phyloP scores from a whole-genome alignment of 2,797 vertebrate species.

The Lerista edwardsae region DNA sequence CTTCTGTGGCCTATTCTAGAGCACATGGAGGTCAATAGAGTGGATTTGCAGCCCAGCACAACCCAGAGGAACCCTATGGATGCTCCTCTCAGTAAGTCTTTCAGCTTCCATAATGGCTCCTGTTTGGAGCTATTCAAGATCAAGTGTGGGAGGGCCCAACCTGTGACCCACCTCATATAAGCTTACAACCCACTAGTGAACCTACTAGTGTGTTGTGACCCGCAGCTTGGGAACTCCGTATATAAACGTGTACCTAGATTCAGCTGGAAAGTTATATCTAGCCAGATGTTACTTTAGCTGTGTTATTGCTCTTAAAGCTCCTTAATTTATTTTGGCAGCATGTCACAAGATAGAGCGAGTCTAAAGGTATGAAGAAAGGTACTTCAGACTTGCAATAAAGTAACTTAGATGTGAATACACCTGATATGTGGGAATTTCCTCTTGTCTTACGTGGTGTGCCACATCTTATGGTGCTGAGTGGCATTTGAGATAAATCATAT shows the following conservation, averaged over 20 bases:
- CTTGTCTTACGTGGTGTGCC: not conserved
- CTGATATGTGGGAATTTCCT: not conserved
- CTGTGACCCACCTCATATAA: too few relatives aligned
- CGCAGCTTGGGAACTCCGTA: not conserved
- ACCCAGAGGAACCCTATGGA: too few relatives aligned
- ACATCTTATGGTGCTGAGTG: not conserved
- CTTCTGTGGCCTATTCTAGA: too few relatives aligned
- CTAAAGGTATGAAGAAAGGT: not conserved
- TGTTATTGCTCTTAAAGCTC: not conserved
- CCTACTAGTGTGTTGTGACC: too few relatives aligned
- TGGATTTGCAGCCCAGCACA: too few relatives aligned
- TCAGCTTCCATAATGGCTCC: too few relatives aligned
- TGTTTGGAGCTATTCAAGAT: too few relatives aligned
- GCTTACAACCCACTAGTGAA: too few relatives aligned
- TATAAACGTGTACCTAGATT: not conserved
- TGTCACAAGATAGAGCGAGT: not conserved
- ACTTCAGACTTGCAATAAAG: not conserved
- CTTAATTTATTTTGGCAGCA: not conserved
- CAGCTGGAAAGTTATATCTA: not conserved
- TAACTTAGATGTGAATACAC: not conserved
- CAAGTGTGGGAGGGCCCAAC: too few relatives aligned
- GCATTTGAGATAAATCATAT: conserved; percentile 14
- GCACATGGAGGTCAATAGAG: too few relatives aligned
- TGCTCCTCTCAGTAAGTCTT: too few relatives aligned
- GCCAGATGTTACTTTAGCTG: not conserved